Percentiles rank a stretch among this genome's conserved stretches.
phyloP scores from a whole-genome alignment of 2,888 invertebrate species.

The Callinectes sapidus region DNA sequence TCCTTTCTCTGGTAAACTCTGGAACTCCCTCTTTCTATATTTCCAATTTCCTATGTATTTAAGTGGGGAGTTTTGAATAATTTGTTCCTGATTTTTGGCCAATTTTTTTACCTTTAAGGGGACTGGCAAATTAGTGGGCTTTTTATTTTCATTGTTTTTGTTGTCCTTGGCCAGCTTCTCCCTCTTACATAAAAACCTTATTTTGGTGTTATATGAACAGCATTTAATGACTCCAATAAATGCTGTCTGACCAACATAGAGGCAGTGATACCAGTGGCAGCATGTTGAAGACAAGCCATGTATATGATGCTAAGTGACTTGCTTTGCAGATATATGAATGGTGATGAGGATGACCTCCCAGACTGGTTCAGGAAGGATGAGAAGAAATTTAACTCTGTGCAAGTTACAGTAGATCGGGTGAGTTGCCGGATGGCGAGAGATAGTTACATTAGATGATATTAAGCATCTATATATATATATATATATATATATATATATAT shows the following conservation, averaged over 20 bases:
- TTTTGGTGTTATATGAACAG: too few relatives aligned
- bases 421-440: constrained; percentile 2
- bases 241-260: background rate
- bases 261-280: background rate
- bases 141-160: too few relatives aligned
- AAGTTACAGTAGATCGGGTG: constrained; percentile 89
- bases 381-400: constrained; percentile 89
- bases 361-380: constrained; percentile 98
- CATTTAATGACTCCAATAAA: too few relatives aligned
- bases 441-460: background rate
- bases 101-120: too few relatives aligned
- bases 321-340: constrained; percentile 69
- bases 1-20: too few relatives aligned
- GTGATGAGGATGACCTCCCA: constrained; percentile 91
- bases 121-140: too few relatives aligned
- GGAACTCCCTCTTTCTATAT: too few relatives aligned
- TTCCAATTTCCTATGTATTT: too few relatives aligned
- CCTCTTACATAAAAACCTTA: too few relatives aligned
- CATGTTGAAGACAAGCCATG: background rate
- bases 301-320: background rate
- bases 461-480: background rate
- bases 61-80: too few relatives aligned
- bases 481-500: constrained; percentile 29
- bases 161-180: too few relatives aligned
- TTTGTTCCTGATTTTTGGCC: too few relatives aligned